phyloP scores from a whole-genome alignment of 2,797 vertebrate genomes.

The Anolis apletophallus region DNA sequence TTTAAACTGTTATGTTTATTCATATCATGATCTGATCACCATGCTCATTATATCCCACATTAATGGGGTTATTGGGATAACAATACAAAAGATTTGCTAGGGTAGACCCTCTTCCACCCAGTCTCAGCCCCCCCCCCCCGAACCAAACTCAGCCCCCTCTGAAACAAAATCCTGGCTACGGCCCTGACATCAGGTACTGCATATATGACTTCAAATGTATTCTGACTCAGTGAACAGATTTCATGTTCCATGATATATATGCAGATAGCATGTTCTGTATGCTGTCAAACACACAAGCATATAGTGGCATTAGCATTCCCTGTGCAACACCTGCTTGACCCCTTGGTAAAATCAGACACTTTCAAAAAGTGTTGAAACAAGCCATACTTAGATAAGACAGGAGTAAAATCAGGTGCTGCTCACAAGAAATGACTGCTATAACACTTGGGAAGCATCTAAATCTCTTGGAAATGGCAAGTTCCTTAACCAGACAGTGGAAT shows the following conservation, averaged over 20 bases:
- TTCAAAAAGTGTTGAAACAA: conserved; percentile 7
- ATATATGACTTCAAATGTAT: background rate
- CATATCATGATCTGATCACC: no score
- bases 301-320: background rate
- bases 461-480: background rate
- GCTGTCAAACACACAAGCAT: background rate
- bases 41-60: no score
- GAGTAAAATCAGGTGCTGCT: conserved; percentile 9
- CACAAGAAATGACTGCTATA: conserved; percentile 2
- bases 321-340: background rate
- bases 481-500: background rate
- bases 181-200: no score
- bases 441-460: background rate
- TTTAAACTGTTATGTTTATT: no score
- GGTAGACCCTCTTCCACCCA: no score
- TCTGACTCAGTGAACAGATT: background rate
- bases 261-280: background rate
- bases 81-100: no score
- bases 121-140: no score
- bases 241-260: background rate
- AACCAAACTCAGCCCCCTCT: no score
- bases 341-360: background rate
- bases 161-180: no score
- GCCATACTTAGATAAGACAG: conserved; percentile 3
- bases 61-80: no score